Evolutionary conservation across 2,113 vertebrate genomes (phyloP), one percentile per base, ranked within the genome.

Genomic region (Scortum barcoo): DNA sequence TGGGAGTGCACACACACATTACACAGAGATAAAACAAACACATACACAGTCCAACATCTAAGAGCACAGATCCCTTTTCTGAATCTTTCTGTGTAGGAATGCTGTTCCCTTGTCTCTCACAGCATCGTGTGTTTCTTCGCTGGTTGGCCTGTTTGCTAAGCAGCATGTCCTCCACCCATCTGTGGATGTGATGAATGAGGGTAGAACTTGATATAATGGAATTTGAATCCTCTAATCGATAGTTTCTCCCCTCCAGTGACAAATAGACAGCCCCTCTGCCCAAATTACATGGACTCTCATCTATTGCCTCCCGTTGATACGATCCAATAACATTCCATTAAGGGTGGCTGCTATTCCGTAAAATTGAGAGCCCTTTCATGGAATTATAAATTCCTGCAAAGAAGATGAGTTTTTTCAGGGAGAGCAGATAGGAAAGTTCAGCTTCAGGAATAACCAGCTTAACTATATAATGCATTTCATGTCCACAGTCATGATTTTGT

Each of bases 201-300:
- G 68, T 19, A 46, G 77, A 80, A 67, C 71, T 90, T 91, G 90
- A 93, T 83, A 57, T 93, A 94, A 94, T 95, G 88, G 90, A 91
- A 94, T 94, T 92, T 92, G 93, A 95, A 91, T 94, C 89, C 74
- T 89, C 88, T 92, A 92, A 95, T 95, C 92, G 74, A 94, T 95
- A 94, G 76, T 88, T 91, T 93, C 92, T 93, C 86, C 90, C 91
- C 93, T 93, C 84, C 91, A 93, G 87, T 94, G 92, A 94, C 87
- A 94, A 94, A 95, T 92, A 86, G 93, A 93, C 91, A 92, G 86
- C 82, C 79, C 88, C 88, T 86, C 86, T 85, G 82, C 89, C 90
- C 89, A 90, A 91, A 94, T 94, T 92, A 92, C 89, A 88, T 28
- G 50, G 76, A 86, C 87, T 89, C 86, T 92, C 90, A 91, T 92